phyloP scores from a whole-genome alignment of 2,888 invertebrate species.

The Pristionchus fissidentatus region DNA sequence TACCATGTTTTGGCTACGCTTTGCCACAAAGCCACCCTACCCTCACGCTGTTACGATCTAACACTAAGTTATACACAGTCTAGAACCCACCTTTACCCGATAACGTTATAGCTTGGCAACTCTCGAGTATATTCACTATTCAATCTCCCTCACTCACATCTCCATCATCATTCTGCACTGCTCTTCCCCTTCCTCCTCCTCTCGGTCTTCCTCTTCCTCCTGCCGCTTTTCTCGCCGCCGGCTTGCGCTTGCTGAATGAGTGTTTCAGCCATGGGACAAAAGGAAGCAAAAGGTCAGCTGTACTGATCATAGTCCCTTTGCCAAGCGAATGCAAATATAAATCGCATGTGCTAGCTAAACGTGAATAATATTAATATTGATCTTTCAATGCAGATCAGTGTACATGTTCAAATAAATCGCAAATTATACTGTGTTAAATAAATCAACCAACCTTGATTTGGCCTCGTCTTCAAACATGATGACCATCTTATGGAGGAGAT shows the following conservation, averaged over 20 bases:
- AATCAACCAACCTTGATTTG: not conserved
- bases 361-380: no score
- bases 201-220: not conserved
- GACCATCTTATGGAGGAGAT: slow-evolving; percentile 49
- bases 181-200: not conserved
- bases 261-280: not conserved
- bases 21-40: no score
- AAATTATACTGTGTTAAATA: not conserved
- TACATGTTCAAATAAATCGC: not conserved
- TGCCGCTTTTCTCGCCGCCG: not conserved
- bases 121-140: no score
- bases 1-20: no score
- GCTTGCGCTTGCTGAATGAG: not conserved
- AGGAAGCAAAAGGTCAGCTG: not conserved
- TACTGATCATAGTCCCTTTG: no score
- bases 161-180: slow-evolving; percentile 21
- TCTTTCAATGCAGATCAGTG: no score
- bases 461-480: slow-evolving; percentile 48
- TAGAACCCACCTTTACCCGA: no score
- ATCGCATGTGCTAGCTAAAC: no score
- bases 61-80: no score
- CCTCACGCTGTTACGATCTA: no score
- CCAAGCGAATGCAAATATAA: no score
- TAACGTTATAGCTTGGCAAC: no score
- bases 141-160: slow-evolving; percentile 19